Evolutionary conservation across 2,797 vertebrate species (phyloP).

Genomic region (Bovichtus variegatus): DNA sequence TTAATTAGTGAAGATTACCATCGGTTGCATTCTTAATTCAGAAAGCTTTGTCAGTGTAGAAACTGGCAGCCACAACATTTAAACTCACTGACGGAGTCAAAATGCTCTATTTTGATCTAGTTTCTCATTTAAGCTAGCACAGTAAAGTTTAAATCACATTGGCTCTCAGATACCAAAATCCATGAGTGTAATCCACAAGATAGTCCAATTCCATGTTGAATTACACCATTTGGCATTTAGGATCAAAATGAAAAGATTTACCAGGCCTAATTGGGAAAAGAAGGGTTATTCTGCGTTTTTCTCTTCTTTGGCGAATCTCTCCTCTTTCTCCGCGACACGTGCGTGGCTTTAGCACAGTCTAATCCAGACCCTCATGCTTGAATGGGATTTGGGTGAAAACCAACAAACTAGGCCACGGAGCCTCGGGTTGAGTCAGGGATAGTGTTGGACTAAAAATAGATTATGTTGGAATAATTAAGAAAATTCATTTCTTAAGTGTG

Average conservation of each 20-base stretch:
- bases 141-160: constrained; percentile 47
- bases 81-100: constrained; percentile 20
- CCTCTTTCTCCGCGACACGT: constrained; percentile 56
- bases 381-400: constrained; percentile 76
- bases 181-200: constrained; percentile 54
- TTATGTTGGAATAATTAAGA: constrained; percentile 68
- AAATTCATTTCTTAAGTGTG: constrained; percentile 64
- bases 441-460: constrained; percentile 64
- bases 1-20: not conserved
- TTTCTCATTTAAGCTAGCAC: constrained; percentile 42
- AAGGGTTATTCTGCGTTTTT: constrained; percentile 39
- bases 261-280: constrained; percentile 53
- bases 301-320: constrained; percentile 44
- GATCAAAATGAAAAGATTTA: constrained; percentile 67
- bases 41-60: not conserved
- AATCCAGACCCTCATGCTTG: constrained; percentile 67
- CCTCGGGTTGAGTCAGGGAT: constrained; percentile 60
- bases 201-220: constrained; percentile 49
- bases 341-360: constrained; percentile 59
- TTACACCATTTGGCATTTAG: constrained; percentile 57
- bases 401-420: constrained; percentile 70
- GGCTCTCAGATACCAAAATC: constrained; percentile 33
- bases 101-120: constrained; percentile 31
- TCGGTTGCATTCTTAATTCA: not conserved
- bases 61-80: constrained; percentile 11